Conservation (phyloP, 2,888 invertebrate species). For the Arge pagana region DNA sequence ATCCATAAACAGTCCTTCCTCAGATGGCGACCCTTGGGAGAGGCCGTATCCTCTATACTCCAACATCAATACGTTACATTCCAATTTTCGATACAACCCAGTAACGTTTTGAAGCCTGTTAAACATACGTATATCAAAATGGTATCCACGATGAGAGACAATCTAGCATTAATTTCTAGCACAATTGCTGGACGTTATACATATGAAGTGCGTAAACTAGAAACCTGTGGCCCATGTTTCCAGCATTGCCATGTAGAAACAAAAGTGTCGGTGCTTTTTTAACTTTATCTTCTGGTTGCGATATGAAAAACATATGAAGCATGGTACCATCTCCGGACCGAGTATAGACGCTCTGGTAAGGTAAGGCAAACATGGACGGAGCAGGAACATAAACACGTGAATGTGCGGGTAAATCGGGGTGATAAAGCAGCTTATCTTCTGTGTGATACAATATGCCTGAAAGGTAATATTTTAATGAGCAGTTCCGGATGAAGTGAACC, state of each 20-base stretch:
- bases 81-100: slow-evolving; percentile 79
- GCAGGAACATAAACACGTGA: slow-evolving; percentile 86
- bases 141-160: background rate
- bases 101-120: slow-evolving; percentile 82
- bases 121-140: background rate
- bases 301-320: slow-evolving; percentile 81
- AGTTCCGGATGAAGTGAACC: slow-evolving; percentile 1
- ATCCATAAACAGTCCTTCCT: slow-evolving; percentile 85
- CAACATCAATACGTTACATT: slow-evolving; percentile 87
- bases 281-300: slow-evolving; percentile 71
- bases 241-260: slow-evolving; percentile 95
- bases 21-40: slow-evolving; percentile 86
- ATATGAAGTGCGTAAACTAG: background rate
- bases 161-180: too few relatives aligned
- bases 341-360: slow-evolving; percentile 81
- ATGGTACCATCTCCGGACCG: slow-evolving; percentile 77
- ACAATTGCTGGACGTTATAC: too few relatives aligned
- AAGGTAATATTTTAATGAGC: slow-evolving; percentile 34
- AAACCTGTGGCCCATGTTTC: slow-evolving; percentile 92
- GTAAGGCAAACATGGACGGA: slow-evolving; percentile 83
- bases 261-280: slow-evolving; percentile 80
- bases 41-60: slow-evolving; percentile 95
- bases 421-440: slow-evolving; percentile 85
- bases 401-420: slow-evolving; percentile 87
- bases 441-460: slow-evolving; percentile 82